Evolutionary conservation across 2,113 vertebrate genomes (phyloP), one percentile per base, ranked within the genome.

Genomic region (Proterorhinus semilunaris): DNA sequence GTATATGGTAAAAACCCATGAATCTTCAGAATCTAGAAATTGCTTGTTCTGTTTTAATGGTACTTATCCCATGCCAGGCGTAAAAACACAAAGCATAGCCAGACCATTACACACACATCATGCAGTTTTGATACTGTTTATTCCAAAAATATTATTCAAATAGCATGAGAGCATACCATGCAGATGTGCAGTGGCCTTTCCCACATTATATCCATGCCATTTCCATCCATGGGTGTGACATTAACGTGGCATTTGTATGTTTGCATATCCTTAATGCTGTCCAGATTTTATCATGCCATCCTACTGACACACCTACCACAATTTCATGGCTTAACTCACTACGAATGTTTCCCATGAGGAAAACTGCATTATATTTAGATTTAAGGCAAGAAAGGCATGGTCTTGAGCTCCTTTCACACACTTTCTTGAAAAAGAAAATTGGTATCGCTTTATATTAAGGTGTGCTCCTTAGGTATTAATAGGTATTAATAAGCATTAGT

Each of bases 241-340:
- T 73, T 76, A 62, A 16, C 9, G 72, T 71, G 45, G 48, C 16
- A 66, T 73, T 71, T 52, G 46, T 55, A 27, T 66, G 44, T 82
- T 73, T 82, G 59, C 69, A 36, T 58, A 68, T 72, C 27, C 48
- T 68, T 72, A 44, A 74, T 64, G 70, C 69, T 75, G 51, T 57
- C 48, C 53, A 62, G 49, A 46, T 45, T 61, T 67, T 59, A 79
- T 66, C 62, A 50, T 15, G 21, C 13, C 3, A 6, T 48, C 12
- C 50, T 67, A 6, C 13, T 9, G 44, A 58, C 63, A 42, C 27
- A 36, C 27, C 3, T 36, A 36, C 27, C 27, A 36, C 50, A 17
- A 17, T 10, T 27, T 36, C 17, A 44, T 54, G 42, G n/a, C 43
- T 63, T 52, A 65, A 5, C 12, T 17, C 21, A 44, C 10, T 7